phyloP scores from a whole-genome alignment of 2,888 invertebrate genomes.

The Syritta pipiens region DNA sequence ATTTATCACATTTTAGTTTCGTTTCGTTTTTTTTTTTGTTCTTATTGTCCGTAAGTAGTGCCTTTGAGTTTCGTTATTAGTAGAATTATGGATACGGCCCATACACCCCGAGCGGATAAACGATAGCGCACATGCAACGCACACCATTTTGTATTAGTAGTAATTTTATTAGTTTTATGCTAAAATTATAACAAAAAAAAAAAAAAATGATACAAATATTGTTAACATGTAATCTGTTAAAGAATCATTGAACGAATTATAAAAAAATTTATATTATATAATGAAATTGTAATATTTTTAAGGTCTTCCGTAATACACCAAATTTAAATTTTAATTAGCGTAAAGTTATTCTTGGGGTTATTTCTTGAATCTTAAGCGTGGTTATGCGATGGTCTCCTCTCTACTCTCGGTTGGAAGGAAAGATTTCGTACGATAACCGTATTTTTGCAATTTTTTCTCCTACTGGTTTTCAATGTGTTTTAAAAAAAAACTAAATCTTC shows the following conservation, averaged over 20 bases:
- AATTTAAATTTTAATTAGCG: constrained; percentile 50
- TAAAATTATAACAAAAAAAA: constrained; percentile 19
- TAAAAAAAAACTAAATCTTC: too few relatives aligned
- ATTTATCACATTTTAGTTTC: constrained; percentile 7
- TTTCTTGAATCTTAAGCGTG: not conserved
- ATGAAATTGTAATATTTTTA: constrained; percentile 61
- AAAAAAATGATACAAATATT: constrained; percentile 37
- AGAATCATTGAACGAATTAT: constrained; percentile 63
- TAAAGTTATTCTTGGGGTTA: not conserved
- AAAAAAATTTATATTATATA: constrained; percentile 63
- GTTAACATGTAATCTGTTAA: constrained; percentile 56
- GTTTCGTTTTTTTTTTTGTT: constrained; percentile 5
- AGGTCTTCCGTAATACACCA: constrained; percentile 69
- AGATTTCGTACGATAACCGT: too few relatives aligned
- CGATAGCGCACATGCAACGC: constrained; percentile 32
- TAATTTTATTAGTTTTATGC: constrained; percentile 58
- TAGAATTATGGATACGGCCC: constrained; percentile 11
- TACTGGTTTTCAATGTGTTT: too few relatives aligned
- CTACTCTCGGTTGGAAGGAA: not conserved
- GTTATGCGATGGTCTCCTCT: not conserved
- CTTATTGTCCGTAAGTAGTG: constrained; percentile 36
- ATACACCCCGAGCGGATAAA: constrained; percentile 17
- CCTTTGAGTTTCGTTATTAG: constrained; percentile 46
- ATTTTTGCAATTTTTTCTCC: too few relatives aligned
- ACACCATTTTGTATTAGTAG: constrained; percentile 60